Base-by-base conservation (phyloP, 2,888 invertebrate species). In the Rhingia rostrata region DNA sequence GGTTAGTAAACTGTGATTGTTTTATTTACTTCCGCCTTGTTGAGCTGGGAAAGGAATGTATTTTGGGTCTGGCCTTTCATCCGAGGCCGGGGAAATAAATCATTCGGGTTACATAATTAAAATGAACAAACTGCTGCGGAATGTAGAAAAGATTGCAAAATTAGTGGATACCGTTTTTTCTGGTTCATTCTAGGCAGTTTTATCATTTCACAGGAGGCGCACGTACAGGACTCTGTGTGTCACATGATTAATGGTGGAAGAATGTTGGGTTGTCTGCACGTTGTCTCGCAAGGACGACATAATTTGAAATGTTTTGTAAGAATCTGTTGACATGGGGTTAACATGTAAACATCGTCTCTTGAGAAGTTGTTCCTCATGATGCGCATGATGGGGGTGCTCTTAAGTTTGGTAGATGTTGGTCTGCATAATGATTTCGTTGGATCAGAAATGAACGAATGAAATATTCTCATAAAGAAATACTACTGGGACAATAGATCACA, bases 1-100 rank as follows among this genome's bases (percentile, higher is more conserved):
- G 75, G 60, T 69, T 45, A 61, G 67, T 60, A 47, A 69, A 54
- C 67, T 77, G 58, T 74, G 67, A 77, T 77, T 77, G 69, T 77
- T 77, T 77, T 74, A 74, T 74, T 66, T 66, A 74, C 74, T 66
- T 66, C 22, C 64, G 41, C 22, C 64, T 47, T 58, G 70, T 70
- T 69, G 45, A 51, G 49, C 32, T 10, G 6, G 51, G 14, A 4
- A n/a, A 58, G 6, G 47, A 30, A 58, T 69, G 69, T 45, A 54
- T 54, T 43, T 43, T 37, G 22, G 22, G 22, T 22, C 22, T 22
- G 33, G 41, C 33, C 14, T 9, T 45, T 69, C 45, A 32, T 37
- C 22, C 56, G 47, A 12, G 6, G 30, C 12, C 4, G 14, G 39
- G 39, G 4, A 6, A 9, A 56, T 73, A 73, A 73, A 73, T 73